Evolutionary conservation across 2,113 vertebrate species (phyloP).

Genomic region (Tupaia chinensis): DNA sequence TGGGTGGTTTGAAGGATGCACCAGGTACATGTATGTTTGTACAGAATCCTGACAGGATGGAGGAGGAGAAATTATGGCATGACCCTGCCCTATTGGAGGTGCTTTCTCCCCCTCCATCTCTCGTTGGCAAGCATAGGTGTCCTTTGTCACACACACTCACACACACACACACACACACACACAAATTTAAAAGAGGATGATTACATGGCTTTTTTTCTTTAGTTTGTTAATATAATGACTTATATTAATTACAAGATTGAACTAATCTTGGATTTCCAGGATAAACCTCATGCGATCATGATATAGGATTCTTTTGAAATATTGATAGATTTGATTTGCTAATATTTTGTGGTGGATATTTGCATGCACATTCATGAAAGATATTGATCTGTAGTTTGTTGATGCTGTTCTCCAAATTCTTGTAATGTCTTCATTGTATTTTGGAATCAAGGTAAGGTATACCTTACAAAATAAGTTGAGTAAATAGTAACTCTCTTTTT

Average conservation of each 20-base stretch:
- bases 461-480: neutral
- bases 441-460: neutral
- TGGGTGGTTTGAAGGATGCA: too few species aligned
- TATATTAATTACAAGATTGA: neutral
- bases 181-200: neutral
- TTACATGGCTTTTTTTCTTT: neutral
- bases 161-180: too few species aligned
- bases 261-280: neutral
- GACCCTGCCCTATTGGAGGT: too few species aligned
- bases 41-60: too few species aligned
- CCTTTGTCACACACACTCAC: too few species aligned
- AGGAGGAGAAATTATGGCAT: too few species aligned
- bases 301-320: neutral
- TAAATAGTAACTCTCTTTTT: slow-evolving; percentile 15
- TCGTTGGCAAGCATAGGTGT: too few species aligned
- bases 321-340: slow-evolving; percentile 16
- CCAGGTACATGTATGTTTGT: too few species aligned
- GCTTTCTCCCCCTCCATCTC: too few species aligned
- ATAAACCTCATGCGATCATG: neutral
- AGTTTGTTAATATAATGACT: neutral
- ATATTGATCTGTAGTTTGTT: neutral
- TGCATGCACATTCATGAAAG: neutral
- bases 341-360: neutral
- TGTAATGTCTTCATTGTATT: neutral
- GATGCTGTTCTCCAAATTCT: neutral